Conservation (phyloP, 2,113 vertebrate genomes). For the Climacteris rufus region DNA sequence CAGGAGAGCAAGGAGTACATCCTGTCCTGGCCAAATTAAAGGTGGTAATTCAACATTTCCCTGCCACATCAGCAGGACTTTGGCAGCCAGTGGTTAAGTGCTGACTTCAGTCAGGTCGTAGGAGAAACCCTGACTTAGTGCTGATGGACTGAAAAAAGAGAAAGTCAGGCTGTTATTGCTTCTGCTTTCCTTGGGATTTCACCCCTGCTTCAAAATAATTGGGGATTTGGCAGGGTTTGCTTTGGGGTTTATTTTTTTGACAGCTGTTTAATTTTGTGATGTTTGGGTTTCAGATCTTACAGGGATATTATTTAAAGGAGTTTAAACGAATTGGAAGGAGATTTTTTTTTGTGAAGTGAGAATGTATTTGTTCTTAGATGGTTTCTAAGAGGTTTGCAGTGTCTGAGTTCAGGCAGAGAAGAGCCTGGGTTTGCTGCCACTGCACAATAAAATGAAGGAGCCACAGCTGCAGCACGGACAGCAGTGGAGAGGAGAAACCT, state of each 20-base stretch:
- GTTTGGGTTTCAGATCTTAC: neutral
- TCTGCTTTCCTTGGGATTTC: neutral
- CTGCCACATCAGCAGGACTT: neutral
- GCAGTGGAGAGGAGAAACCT: neutral
- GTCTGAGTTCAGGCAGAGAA: neutral
- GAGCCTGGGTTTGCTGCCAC: neutral
- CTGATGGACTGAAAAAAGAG: neutral
- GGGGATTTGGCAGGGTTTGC: fast-evolving
- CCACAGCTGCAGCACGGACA: neutral
- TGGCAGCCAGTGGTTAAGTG: neutral
- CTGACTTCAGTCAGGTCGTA: neutral
- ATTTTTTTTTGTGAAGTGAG: neutral
- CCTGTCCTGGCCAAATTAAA: neutral
- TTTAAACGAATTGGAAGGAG: neutral
- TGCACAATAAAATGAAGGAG: neutral
- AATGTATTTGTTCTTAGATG: neutral
- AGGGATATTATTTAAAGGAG: neutral
- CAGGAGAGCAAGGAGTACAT: neutral
- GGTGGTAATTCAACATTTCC: neutral
- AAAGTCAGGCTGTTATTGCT: neutral
- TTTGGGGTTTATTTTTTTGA: neutral
- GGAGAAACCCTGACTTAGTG: neutral
- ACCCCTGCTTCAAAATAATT: neutral
- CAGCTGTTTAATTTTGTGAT: neutral
- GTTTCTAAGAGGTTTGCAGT: neutral